Conservation (phyloP, 92 coral and sea anemone genomes). For the Diadumene lineata region DNA sequence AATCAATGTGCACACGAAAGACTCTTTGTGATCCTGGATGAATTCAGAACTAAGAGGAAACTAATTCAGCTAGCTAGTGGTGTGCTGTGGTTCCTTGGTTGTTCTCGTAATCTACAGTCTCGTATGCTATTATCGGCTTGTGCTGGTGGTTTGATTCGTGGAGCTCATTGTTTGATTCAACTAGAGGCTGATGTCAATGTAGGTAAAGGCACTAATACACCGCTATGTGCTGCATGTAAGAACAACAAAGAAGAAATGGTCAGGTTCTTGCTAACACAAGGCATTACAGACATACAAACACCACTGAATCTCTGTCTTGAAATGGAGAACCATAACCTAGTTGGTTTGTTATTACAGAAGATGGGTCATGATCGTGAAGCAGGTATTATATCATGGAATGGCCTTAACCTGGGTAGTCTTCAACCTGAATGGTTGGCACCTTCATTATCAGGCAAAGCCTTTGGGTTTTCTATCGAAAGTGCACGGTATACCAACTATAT, state of each 20-base stretch:
- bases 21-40: slow-evolving; percentile 70
- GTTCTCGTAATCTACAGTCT: slow-evolving; percentile 69
- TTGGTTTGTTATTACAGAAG: slow-evolving; percentile 87
- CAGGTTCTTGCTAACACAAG: slow-evolving; percentile 75
- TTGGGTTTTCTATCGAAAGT: slow-evolving; percentile 45
- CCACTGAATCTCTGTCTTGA: slow-evolving; percentile 83
- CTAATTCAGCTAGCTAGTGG: slow-evolving; percentile 71
- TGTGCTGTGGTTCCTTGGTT: slow-evolving; percentile 81
- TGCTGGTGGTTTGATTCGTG: slow-evolving; percentile 76
- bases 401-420: slow-evolving; percentile 85
- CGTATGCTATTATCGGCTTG: slow-evolving; percentile 83
- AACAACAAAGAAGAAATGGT: slow-evolving; percentile 82
- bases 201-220: slow-evolving; percentile 78
- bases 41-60: slow-evolving; percentile 62
- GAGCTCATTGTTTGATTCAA: slow-evolving; percentile 77
- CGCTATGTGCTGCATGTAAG: slow-evolving; percentile 85
- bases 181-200: slow-evolving; percentile 94
- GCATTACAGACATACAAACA: slow-evolving; percentile 84
- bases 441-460: slow-evolving; percentile 71
- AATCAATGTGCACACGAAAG: slow-evolving; percentile 79
- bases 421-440: slow-evolving; percentile 85
- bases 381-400: slow-evolving; percentile 88
- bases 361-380: slow-evolving; percentile 93
- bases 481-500: slow-evolving; percentile 58
- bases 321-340: slow-evolving; percentile 66